These are phyloP conservation scores for Gymnobelideus leadbeateri DNA, from an alignment of 2,113 vertebrate genomes.

Conservation along the genomic window DNA sequence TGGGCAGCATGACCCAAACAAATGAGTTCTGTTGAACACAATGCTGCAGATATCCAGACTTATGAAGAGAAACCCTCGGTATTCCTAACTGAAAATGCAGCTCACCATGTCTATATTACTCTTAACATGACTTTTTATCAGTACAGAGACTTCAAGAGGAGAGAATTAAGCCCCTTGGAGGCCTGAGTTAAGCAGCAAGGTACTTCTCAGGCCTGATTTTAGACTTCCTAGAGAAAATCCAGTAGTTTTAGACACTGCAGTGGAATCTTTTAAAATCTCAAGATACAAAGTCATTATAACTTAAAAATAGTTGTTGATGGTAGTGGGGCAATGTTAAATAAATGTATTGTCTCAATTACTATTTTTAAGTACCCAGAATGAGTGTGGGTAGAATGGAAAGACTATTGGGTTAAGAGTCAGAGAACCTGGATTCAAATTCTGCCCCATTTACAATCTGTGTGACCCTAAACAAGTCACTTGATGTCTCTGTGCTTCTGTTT, in stretches of 20 bases:
- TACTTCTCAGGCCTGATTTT: background rate
- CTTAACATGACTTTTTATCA: background rate
- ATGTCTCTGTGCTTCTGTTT: background rate
- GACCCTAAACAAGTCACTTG: background rate
- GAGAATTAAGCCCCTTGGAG: background rate
- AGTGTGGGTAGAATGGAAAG: background rate
- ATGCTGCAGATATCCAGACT: constrained; percentile 1
- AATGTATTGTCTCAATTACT: background rate
- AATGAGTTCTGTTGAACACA: constrained; percentile 30
- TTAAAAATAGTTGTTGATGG: background rate
- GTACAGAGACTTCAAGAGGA: background rate
- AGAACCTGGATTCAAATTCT: background rate
- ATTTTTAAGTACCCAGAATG: background rate
- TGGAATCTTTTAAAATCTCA: background rate
- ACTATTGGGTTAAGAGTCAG: background rate
- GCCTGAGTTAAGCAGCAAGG: background rate
- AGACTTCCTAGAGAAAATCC: background rate
- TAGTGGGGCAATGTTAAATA: background rate
- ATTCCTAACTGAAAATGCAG: constrained; percentile 34
- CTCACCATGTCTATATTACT: background rate
- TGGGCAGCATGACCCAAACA: constrained; percentile 42
- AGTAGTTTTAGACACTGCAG: background rate
- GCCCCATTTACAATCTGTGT: background rate
- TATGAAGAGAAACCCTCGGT: background rate
- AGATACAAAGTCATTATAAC: background rate